phyloP scores from a whole-genome alignment of 2,888 invertebrate species.

The Andrena hattorfiana region DNA sequence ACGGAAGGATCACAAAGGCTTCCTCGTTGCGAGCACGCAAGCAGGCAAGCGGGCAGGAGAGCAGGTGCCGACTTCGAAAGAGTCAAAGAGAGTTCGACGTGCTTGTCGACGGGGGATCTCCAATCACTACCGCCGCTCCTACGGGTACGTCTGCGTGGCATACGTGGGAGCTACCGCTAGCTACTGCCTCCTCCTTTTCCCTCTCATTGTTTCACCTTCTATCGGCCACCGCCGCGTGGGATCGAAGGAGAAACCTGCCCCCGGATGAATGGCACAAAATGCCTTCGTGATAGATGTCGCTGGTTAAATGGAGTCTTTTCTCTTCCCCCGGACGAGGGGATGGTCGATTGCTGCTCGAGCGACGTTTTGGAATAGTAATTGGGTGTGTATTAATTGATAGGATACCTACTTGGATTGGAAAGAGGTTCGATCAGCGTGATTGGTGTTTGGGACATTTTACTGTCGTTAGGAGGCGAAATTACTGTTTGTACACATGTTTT shows the following conservation, averaged over 20 bases:
- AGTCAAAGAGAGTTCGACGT: constrained; percentile 71
- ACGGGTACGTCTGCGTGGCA: constrained; percentile 29
- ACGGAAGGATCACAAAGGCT: constrained; percentile 69
- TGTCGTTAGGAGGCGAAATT: too few species aligned
- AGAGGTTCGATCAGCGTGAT: too few species aligned
- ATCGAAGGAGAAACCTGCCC: constrained; percentile 20
- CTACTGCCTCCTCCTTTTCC: constrained; percentile 42
- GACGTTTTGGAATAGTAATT: neutral
- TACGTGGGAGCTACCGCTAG: constrained; percentile 44
- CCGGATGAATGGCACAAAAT: constrained; percentile 15
- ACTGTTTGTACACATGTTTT: too few species aligned
- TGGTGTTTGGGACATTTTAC: too few species aligned
- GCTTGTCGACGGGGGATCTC: constrained; percentile 73
- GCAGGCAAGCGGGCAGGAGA: constrained; percentile 60
- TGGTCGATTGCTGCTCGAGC: neutral
- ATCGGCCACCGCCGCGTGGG: constrained; percentile 48
- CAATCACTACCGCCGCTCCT: constrained; percentile 65
- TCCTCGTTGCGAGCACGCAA: constrained; percentile 48
- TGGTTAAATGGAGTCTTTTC: neutral
- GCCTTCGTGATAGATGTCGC: constrained; percentile 19
- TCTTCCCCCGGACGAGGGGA: neutral
- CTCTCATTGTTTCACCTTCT: constrained; percentile 56
- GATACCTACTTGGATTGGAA: too few species aligned
- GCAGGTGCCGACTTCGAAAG: constrained; percentile 76
- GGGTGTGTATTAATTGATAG: neutral